Conservation (phyloP, 1,140 invertebrate species). For the Drosophila biarmipes region DNA sequence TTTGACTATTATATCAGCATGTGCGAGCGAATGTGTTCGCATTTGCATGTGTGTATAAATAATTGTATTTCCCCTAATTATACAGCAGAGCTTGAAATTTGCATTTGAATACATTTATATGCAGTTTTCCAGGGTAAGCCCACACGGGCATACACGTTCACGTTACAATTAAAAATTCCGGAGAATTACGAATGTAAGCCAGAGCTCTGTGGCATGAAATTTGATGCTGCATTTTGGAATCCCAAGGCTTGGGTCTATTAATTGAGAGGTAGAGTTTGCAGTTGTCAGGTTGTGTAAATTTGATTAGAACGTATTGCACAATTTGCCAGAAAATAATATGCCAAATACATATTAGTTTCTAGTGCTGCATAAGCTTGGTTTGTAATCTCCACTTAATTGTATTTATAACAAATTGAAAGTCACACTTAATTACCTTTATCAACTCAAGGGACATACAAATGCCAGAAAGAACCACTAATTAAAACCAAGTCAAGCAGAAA, state of each 20-base stretch:
- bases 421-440: neutral
- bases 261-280: constrained; percentile 16
- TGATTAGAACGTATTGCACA: neutral
- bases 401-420: no score
- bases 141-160: neutral
- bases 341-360: neutral
- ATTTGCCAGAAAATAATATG: neutral
- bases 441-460: neutral
- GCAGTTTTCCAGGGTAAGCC: constrained; percentile 4
- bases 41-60: constrained; percentile 23
- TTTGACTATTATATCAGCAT: constrained; percentile 33
- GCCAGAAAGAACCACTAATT: neutral
- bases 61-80: constrained; percentile 63
- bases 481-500: neutral
- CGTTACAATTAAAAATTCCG: constrained; percentile 46
- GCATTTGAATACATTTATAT: constrained; percentile 46
- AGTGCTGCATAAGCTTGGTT: neutral
- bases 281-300: constrained; percentile 12
- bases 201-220: constrained; percentile 30
- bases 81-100: constrained; percentile 59
- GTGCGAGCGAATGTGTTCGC: constrained; percentile 9
- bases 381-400: neutral
- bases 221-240: constrained; percentile 16
- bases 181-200: constrained; percentile 49
- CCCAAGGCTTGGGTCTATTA: constrained; percentile 6